Base-by-base conservation (phyloP, 92 coral and sea anemone genomes). In the Scolanthus callimorphus region DNA sequence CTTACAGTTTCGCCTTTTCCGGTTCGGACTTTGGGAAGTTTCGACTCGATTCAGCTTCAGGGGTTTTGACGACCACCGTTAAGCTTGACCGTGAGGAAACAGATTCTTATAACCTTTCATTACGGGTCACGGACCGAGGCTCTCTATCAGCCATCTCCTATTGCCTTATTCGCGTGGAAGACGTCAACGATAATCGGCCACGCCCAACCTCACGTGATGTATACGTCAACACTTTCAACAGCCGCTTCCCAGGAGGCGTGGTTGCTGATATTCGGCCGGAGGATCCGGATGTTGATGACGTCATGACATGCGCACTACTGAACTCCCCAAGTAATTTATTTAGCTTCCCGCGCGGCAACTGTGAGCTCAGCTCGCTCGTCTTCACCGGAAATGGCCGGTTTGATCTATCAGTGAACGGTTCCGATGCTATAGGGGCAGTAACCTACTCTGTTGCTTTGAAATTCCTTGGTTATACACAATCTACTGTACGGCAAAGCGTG, bases 111-210 rank as follows among this genome's bases (percentile, higher is more conserved):
- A 72, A 63, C 21, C 50, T 94, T 67, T 76, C 88, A 6, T 61
- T 94, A 49, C 39, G 54, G 34, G 70, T 94, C 44, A 23, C 70
- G 11, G 99, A 94, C 85, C 59, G 51, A 52, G 96, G 96, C 19
- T 48, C 65, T 49, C 57, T 66, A 19, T 68, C 84, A 17, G 85
- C 99, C 4, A 55, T 81, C 27, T 65, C 86, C 4, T 53, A 53
- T 30, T 94, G 99, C 59, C 59, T 52, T 47, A 72, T 94, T 19
- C 63, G 50, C 13, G 85, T 94, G 28, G 73, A 49, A 29, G 99
- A 94, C 59, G 82, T 59, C 43, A 94, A 94, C 55, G 99, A 94
- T 65, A 94, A 94, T 34, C 71, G 77, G 20, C 99, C 99, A 2
- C 57, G 54, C 4, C 60, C 73, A 13, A 86, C 85, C 12, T 29